Evolutionary conservation across 2,113 vertebrate species (phyloP), one percentile per base, ranked within the genome.

Genomic region (Pandion haliaetus): DNA sequence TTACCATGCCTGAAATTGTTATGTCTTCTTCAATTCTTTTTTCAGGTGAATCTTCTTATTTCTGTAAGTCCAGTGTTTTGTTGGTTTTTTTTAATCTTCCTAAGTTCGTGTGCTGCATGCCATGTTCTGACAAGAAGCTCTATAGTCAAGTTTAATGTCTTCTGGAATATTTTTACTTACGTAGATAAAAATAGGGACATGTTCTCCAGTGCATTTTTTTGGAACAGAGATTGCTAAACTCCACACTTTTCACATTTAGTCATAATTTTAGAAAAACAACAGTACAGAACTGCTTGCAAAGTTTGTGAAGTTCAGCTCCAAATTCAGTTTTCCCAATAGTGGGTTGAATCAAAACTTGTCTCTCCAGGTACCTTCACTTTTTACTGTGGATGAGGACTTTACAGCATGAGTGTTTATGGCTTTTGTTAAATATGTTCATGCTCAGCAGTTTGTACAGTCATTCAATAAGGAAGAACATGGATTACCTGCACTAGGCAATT

Each of bases 151-250:
- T 82, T 90, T 93, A 94, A 97, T 85, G 82, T 88, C 92, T 96
- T 95, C 62, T 91, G 79, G 78, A 94, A 88, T 95, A 97, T 97
- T 96, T 97, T 96, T 96, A 95, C 96, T 96, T 82, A 44, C 24
- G 8, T 38, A 82, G 92, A 95, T 96, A 96, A 95, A 97, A 97
- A 96, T 96, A 97, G 93, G 85, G 79, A 95, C 70, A 89, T 93
- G 67, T 97, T 97, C 94, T 94, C 84, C 94, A 97, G 86, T 90
- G 95, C 78, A 82, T 96, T 95, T 97, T 97, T 96, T 97, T 96
- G 93, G 95, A 97, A 97, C 81, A 93, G 95, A 91, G 93, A 95
- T 95, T 62, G 91, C 86, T 89, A 95, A 96, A 91, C 93, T 97
- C 91, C 91, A 97, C 87, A 92, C 66, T 97, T 91, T 96, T 90